A percentile compares a stretch with the other conserved stretches of the same genome.
Evolutionary conservation across 1,140 invertebrate genomes (phyloP).

Genomic region (Hyles vespertilio): DNA sequence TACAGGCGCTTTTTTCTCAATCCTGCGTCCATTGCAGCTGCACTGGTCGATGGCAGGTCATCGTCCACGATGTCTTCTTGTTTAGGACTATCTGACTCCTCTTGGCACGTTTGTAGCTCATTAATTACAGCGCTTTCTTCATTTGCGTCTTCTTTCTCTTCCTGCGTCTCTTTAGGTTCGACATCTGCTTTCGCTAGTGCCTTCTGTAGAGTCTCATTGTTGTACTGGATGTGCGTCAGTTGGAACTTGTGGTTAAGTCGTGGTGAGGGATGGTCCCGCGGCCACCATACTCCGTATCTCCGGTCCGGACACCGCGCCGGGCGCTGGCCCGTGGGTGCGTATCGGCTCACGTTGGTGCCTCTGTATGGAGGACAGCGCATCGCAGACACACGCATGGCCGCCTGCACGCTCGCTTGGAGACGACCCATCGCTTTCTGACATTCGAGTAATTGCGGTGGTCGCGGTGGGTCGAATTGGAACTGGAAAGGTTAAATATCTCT

Average conservation of each 20-base stretch:
- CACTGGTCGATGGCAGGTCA: constrained; percentile 50
- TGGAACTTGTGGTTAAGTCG: constrained; percentile 35
- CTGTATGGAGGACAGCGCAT: constrained; percentile 51
- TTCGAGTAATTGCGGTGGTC: constrained; percentile 40
- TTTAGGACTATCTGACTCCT: constrained; percentile 24
- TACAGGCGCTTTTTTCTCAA: constrained; percentile 60
- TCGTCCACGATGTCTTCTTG: constrained; percentile 38
- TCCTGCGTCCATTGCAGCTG: constrained; percentile 40
- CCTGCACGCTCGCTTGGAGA: constrained; percentile 55
- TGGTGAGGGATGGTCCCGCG: constrained; percentile 42
- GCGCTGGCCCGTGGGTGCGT: constrained; percentile 55
- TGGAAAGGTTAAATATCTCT: constrained; percentile 18
- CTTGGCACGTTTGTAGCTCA: constrained; percentile 17
- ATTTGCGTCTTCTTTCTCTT: constrained; percentile 20
- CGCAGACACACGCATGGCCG: constrained; percentile 48
- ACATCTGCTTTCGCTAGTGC: constrained; percentile 16
- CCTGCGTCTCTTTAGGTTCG: constrained; percentile 16
- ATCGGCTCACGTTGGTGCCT: constrained; percentile 55
- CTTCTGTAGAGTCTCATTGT: constrained; percentile 6
- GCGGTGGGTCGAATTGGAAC: constrained; percentile 61
- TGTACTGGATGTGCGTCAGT: constrained; percentile 22
- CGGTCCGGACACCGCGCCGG: constrained; percentile 43
- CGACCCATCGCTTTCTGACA: constrained; percentile 51
- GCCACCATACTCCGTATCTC: constrained; percentile 56
- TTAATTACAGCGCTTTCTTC: constrained; percentile 11